Evolutionary conservation across 2,113 vertebrate genomes (phyloP).

Genomic region (Notiomystis cincta): DNA sequence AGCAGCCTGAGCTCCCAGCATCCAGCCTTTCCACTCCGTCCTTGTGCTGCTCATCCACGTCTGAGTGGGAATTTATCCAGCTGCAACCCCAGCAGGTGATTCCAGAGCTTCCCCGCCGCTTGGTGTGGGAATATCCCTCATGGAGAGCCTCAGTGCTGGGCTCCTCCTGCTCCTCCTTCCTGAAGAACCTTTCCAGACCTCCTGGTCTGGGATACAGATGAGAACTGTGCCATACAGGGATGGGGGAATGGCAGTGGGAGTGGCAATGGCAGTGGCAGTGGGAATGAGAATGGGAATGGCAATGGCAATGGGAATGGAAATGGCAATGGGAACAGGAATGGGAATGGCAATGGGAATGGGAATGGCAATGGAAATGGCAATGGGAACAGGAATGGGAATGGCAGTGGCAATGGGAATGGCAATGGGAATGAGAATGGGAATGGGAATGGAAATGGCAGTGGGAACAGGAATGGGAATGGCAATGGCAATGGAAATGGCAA

Average conservation of each 20-base stretch:
- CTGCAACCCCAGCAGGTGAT: not conserved
- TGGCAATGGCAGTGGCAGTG: no score
- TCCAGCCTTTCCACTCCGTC: not conserved
- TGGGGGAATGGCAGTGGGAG: not conserved
- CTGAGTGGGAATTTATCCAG: not conserved
- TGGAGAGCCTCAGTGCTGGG: accelerated
- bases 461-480: no score
- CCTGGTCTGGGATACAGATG: not conserved
- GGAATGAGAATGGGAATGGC: no score
- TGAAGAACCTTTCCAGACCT: not conserved
- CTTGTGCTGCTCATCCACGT: not conserved
- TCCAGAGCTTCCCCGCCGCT: accelerated
- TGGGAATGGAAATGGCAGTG: no score
- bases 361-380: not conserved
- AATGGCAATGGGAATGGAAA: no score
- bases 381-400: no score
- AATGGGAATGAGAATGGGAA: not conserved
- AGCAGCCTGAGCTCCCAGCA: not conserved
- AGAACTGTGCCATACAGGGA: not conserved
- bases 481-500: not conserved
- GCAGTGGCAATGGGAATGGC: no score
- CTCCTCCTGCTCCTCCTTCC: not conserved
- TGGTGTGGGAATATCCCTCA: not conserved
- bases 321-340: not conserved
- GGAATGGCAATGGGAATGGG: not conserved